Evolutionary conservation across 2,797 vertebrate species (phyloP).

Genomic region (Melanotaenia maccullochi): DNA sequence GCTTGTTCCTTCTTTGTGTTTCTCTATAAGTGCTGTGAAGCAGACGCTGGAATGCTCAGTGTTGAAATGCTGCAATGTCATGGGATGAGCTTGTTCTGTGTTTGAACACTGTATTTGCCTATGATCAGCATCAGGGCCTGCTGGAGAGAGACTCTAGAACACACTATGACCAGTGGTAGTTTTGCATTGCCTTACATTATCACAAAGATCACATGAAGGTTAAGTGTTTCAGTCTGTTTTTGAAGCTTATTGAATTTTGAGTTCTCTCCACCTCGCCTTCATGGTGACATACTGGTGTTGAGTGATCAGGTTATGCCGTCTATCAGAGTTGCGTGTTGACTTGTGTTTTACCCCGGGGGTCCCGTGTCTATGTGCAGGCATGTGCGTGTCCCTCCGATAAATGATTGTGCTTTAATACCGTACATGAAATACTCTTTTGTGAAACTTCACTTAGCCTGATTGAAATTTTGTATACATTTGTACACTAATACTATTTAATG

Average conservation of each 20-base stretch:
- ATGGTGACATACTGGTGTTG: conserved; percentile 61
- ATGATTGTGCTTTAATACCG: conserved; percentile 91
- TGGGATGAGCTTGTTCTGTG: conserved; percentile 76
- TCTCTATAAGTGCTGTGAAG: conserved; percentile 76
- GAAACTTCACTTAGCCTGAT: conserved; percentile 92
- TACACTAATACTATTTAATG: conserved; percentile 93
- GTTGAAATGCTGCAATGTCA: conserved; percentile 75
- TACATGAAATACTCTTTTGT: conserved; percentile 92
- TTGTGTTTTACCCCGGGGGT: conserved; percentile 82
- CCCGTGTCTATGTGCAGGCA: conserved; percentile 80
- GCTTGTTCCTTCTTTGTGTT: conserved; percentile 74
- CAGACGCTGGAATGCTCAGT: conserved; percentile 59
- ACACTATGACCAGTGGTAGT: conserved; percentile 33
- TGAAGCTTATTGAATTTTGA: conserved; percentile 7
- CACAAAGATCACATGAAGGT: conserved; percentile 27
- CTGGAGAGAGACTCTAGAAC: conserved; percentile 61
- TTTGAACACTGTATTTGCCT: conserved; percentile 66
- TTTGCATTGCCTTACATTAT: conserved; percentile 67
- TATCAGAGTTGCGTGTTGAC: conserved; percentile 85
- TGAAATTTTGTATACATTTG: conserved; percentile 99
- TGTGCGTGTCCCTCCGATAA: conserved; percentile 79
- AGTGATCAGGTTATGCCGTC: conserved; percentile 82
- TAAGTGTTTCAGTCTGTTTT: neutral
- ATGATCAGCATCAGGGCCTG: conserved; percentile 57
- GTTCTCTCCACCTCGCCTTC: conserved; percentile 64